phyloP scores from a whole-genome alignment of 1,140 invertebrate genomes.

The Scaptomyza hsui region DNA sequence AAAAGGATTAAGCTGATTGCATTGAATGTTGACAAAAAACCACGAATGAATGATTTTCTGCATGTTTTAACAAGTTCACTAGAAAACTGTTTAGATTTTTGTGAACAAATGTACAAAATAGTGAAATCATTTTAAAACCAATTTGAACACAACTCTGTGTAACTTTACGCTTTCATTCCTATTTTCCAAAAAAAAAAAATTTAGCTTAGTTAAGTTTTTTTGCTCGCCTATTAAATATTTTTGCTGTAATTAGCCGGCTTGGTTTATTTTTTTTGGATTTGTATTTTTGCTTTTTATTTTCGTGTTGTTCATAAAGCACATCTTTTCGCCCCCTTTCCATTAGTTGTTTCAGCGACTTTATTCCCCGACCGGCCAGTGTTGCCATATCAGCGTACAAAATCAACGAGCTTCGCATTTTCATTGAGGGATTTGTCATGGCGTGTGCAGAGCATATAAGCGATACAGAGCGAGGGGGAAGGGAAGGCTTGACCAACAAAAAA shows the following conservation, averaged over 20 bases:
- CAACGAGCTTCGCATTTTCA: conserved; percentile 53
- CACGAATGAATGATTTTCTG: no score
- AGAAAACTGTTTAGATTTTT: no score
- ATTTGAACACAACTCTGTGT: background rate
- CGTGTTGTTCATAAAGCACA: background rate
- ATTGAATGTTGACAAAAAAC: no score
- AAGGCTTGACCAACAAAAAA: conserved; percentile 37
- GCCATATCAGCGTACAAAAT: conserved; percentile 64
- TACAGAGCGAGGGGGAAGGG: no score
- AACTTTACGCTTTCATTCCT: background rate
- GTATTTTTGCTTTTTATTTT: background rate
- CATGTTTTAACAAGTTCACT: no score
- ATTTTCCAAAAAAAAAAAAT: no score
- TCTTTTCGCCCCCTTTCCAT: background rate
- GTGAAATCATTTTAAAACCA: background rate
- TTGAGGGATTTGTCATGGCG: background rate
- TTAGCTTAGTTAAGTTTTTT: background rate
- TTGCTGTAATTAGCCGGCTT: conserved; percentile 42
- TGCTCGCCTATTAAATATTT: conserved; percentile 22
- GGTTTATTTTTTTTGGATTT: background rate
- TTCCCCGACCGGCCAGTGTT: background rate
- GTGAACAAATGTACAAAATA: no score
- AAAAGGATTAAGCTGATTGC: no score
- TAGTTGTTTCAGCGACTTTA: background rate
- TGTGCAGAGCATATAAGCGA: background rate